phyloP scores from a whole-genome alignment of 1,140 invertebrate genomes.

The Drosophila biarmipes region DNA sequence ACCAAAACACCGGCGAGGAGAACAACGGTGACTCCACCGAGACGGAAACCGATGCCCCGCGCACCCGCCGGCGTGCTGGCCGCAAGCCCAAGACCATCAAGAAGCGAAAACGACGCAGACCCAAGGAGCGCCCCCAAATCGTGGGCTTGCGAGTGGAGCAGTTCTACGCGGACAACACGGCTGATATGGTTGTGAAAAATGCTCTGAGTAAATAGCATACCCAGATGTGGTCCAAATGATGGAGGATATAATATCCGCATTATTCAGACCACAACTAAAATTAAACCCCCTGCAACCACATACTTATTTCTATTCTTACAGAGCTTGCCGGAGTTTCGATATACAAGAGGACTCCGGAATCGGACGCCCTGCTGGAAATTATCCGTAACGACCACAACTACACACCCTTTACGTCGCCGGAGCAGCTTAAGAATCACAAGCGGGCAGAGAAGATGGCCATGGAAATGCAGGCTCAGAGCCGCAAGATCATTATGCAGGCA shows the following conservation, averaged over 20 bases:
- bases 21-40: slow-evolving; percentile 68
- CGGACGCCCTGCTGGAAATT: slow-evolving; percentile 75
- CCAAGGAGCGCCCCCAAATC: slow-evolving; percentile 77
- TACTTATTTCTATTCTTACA: slow-evolving; percentile 60
- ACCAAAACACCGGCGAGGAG: slow-evolving; percentile 58
- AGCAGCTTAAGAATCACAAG: slow-evolving; percentile 83
- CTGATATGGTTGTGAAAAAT: slow-evolving; percentile 78
- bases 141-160: slow-evolving; percentile 76
- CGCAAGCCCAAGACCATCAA: slow-evolving; percentile 65
- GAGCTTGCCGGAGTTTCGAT: slow-evolving; percentile 74
- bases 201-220: slow-evolving; percentile 67
- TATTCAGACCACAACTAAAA: slow-evolving; percentile 2
- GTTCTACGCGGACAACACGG: slow-evolving; percentile 73
- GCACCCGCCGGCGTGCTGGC: slow-evolving; percentile 54
- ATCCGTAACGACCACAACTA: slow-evolving; percentile 89
- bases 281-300: not conserved
- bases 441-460: slow-evolving; percentile 56
- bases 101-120: slow-evolving; percentile 61
- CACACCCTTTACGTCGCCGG: slow-evolving; percentile 87
- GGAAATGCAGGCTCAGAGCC: slow-evolving; percentile 56
- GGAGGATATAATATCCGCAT: not conserved
- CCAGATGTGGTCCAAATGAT: not conserved
- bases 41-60: slow-evolving; percentile 60
- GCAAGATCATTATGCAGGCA: slow-evolving; percentile 62
- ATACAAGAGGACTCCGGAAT: slow-evolving; percentile 64